Evolutionary conservation across 2,797 vertebrate genomes (phyloP), one percentile per base, ranked within the genome.

Genomic region (Serranus cabrilla): DNA sequence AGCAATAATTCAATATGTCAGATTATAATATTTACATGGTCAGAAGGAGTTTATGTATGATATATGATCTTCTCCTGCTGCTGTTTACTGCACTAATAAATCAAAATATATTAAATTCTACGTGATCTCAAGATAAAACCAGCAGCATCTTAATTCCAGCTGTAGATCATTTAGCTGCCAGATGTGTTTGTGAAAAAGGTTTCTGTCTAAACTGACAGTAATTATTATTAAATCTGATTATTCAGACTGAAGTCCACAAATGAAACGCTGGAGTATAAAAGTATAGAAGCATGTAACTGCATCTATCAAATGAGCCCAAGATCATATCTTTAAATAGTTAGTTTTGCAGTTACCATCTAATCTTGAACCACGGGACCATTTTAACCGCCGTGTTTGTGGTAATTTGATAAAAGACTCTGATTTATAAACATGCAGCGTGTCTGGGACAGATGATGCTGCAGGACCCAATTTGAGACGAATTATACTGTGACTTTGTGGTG

Each of bases 31-130:
- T 31, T 12, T 12, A 46, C 51, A 42, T 14, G 10, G 1, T 63
- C 13, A 31, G 14, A 52, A 34, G 47, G 2, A 34, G 40, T 42
- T 71, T 34, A 42, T 63, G 16, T 63, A 60, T 64, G n/a, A n/a
- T n/a, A n/a, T n/a, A n/a, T 68, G 13, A 69, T 45, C 46, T 5
- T 1, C 31, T 57, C 52, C 47, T 40, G 50, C 66, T 71, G 56
- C 47, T 54, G 50, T 37, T 65, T 16, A 31, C 40, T 46, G 37
- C n/a, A 49, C 25, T 46, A 1, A 25, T 59, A 17, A 63, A 40
- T 68, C 5, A 13, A 4, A 40, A 25, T 23, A 3, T 42, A 10
- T 25, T 20, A 37, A 18, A 66, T 34, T 11, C 23, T 43, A n/a
- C n/a, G 23, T 49, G 20, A 47, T 23, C 18, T 68, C 5, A n/a